Conservation (phyloP, 2,113 vertebrate genomes). For the Ictidomys tridecemlineatus region DNA sequence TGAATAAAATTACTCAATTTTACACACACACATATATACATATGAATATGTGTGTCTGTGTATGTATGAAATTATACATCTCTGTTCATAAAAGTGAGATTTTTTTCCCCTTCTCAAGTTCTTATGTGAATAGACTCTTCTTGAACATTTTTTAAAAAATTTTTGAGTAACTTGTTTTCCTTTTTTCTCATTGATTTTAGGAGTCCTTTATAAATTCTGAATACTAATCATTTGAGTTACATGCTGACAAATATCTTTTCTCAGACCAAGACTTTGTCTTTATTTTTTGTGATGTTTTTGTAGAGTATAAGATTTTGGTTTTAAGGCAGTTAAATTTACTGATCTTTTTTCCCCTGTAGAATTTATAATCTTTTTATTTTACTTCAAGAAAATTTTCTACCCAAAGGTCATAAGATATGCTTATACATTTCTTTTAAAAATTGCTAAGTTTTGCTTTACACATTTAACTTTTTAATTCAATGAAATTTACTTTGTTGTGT, state of each 20-base stretch:
- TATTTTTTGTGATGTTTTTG: neutral
- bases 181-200: constrained; percentile 12
- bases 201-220: constrained; percentile 44
- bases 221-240: neutral
- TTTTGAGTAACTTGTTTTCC: neutral
- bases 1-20: neutral
- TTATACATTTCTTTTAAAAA: neutral
- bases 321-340: neutral
- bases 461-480: constrained; percentile 12
- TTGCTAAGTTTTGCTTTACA: neutral
- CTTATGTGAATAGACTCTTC: neutral
- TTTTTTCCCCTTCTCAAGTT: neutral
- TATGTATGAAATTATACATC: neutral
- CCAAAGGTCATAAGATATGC: neutral
- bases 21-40: neutral
- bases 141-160: neutral
- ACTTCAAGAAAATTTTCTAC: neutral
- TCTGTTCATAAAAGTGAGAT: neutral
- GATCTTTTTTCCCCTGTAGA: neutral
- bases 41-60: neutral
- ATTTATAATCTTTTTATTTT: constrained; percentile 32
- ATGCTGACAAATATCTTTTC: neutral
- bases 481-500: neutral
- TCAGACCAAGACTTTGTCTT: neutral
- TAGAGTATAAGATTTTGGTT: neutral